Conservation (phyloP, 2,888 invertebrate species). For the Drosophila merina region DNA sequence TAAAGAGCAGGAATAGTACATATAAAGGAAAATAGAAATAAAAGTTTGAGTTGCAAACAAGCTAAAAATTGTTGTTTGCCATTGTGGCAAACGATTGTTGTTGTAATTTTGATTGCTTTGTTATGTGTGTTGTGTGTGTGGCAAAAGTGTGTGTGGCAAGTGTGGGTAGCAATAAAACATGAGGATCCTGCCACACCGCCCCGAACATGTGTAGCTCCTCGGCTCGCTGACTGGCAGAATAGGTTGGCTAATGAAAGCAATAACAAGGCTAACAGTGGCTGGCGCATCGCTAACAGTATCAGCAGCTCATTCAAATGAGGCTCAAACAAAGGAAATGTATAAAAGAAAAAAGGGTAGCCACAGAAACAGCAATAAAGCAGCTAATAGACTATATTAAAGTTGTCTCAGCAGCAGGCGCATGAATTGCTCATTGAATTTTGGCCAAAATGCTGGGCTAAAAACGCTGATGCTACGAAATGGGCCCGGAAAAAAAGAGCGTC, state of each 20-base stretch:
- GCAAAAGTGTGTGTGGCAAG: slow-evolving; percentile 25
- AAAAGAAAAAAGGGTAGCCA: slow-evolving; percentile 56
- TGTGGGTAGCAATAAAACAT: slow-evolving; percentile 55
- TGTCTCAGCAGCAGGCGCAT: slow-evolving; percentile 60
- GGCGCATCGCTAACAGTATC: slow-evolving; percentile 17
- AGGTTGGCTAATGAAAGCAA: slow-evolving; percentile 53
- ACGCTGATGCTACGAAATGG: slow-evolving; percentile 58
- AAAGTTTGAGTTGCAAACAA: slow-evolving; percentile 69
- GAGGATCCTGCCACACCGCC: slow-evolving; percentile 11
- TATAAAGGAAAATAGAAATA: slow-evolving; percentile 25
- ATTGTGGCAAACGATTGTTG: slow-evolving; percentile 55
- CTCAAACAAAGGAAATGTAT: slow-evolving; percentile 32
- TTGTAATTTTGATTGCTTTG: slow-evolving; percentile 68
- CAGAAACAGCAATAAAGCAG: slow-evolving; percentile 58
- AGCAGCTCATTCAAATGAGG: slow-evolving; percentile 52
- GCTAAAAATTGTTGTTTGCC: slow-evolving; percentile 67
- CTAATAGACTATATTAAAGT: slow-evolving; percentile 74
- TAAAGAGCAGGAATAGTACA: slow-evolving; percentile 15
- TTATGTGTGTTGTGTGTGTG: slow-evolving; percentile 34
- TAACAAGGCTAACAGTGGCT: slow-evolving; percentile 9
- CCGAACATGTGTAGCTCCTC: slow-evolving; percentile 19
- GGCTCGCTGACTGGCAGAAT: slow-evolving; percentile 6
- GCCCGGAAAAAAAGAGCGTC: slow-evolving; percentile 43
- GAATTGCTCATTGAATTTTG: slow-evolving; percentile 69
- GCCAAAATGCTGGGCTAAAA: slow-evolving; percentile 37